Evolutionary conservation across 2,797 vertebrate genomes (phyloP), one percentile per base, ranked within the genome.

Genomic region (Pagetopsis macropterus): DNA sequence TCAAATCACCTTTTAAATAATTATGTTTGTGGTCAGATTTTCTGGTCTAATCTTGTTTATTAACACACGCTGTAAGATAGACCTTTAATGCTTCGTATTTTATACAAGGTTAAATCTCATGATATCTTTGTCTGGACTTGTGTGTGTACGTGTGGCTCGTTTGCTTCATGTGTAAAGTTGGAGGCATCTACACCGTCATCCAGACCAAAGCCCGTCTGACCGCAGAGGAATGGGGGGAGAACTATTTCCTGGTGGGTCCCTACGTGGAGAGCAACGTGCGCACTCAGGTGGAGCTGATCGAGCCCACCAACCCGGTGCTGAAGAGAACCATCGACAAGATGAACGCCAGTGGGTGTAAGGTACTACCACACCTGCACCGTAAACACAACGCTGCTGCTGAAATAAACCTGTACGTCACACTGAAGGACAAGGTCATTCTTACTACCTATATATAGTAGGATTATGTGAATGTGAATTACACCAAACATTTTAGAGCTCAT

Each of bases 181-280:
- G 97, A 11, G 97, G 97, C 71, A 98, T 98, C 92, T 98, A 97
- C 94, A 98, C 97, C 1, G 97, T 98, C 91, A 96, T 98, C 90
- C 97, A 98, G 93, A 98, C 97, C 45, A 98, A 98, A 92, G 96
- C 97, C 3, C 97, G 96, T 71, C 93, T 97, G 92, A 98, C 97
- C 3, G 87, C 94, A 1, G 96, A 97, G 54, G 97, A 98, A 87
- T 98, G 96, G 96, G 96, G 96, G 0, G 97, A 98, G 90, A 97
- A 97, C 93, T 98, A 98, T 93, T 96, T 96, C 86, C 94, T 98
- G 78, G 95, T 98, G 64, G 97, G 97, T 16, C 97, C 97, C 0
- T 98, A 98, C 66, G 92, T 95, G 78, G 97, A 98, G 91, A 95
- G 96, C 89, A 97, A 96, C 2, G 97, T 98, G 84, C 95, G 96